phyloP scores from a whole-genome alignment of 2,797 vertebrate species.

The Propithecus perrieri region DNA sequence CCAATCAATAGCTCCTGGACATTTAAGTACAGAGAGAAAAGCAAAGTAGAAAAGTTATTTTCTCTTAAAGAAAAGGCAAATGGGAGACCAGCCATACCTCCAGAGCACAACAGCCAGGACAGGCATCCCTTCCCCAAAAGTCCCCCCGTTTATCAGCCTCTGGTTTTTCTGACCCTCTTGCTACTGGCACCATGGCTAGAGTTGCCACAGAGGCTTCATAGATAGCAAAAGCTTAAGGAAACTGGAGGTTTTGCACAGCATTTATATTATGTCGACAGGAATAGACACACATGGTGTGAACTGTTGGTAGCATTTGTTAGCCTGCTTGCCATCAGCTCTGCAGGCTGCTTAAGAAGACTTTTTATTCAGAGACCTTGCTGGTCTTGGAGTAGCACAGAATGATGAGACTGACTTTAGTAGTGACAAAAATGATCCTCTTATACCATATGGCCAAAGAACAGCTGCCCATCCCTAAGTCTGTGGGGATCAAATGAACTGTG shows the following conservation, averaged over 20 bases:
- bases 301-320: accelerated
- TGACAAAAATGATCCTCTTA: background rate
- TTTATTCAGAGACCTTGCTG: background rate
- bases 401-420: background rate
- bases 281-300: background rate
- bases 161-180: background rate
- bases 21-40: background rate
- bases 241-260: background rate
- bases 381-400: background rate
- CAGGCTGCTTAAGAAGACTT: background rate
- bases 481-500: background rate
- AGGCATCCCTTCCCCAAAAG: accelerated
- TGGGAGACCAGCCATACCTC: background rate
- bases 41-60: background rate
- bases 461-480: background rate
- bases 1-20: background rate
- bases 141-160: background rate
- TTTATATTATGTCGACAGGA: background rate
- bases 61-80: background rate
- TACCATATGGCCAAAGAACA: background rate
- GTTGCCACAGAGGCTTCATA: background rate
- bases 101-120: too few species aligned
- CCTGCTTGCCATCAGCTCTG: background rate
- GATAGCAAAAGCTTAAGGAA: background rate
- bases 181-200: background rate